A percentile compares a stretch with the other conserved stretches of the same genome.
Conservation (phyloP, 2,797 vertebrate species). For the Malacoraja senta region DNA sequence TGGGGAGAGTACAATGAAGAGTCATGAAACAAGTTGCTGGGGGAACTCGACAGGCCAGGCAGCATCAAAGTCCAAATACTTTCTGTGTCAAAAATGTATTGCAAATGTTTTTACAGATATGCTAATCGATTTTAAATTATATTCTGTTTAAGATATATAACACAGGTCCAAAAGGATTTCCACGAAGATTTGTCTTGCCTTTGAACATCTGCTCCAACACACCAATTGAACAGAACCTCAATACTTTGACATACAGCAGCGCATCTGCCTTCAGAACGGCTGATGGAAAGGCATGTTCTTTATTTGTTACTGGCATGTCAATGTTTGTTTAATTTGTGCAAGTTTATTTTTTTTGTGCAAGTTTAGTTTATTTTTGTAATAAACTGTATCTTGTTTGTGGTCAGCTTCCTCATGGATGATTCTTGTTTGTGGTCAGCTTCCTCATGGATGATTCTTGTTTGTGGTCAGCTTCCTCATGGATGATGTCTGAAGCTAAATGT, state of each 20-base stretch:
- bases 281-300: constrained; percentile 63
- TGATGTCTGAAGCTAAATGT: background rate
- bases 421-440: background rate
- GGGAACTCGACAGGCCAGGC: too few species aligned
- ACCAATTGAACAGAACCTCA: constrained; percentile 65
- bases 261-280: constrained; percentile 67
- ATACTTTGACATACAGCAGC: constrained; percentile 58
- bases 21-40: background rate
- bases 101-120: too few species aligned
- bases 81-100: too few species aligned
- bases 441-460: too few species aligned
- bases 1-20: too few species aligned
- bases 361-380: background rate
- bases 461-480: background rate
- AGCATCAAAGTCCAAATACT: background rate
- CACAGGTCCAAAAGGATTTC: constrained; percentile 54
- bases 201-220: constrained; percentile 59
- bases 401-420: background rate
- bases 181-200: constrained; percentile 81
- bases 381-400: background rate
- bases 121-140: background rate
- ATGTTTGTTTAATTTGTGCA: background rate
- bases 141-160: constrained; percentile 62
- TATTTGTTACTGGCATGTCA: background rate
- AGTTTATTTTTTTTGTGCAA: background rate